Base-by-base conservation (phyloP, 2,113 vertebrate genomes). In the Actinemys pallida region DNA sequence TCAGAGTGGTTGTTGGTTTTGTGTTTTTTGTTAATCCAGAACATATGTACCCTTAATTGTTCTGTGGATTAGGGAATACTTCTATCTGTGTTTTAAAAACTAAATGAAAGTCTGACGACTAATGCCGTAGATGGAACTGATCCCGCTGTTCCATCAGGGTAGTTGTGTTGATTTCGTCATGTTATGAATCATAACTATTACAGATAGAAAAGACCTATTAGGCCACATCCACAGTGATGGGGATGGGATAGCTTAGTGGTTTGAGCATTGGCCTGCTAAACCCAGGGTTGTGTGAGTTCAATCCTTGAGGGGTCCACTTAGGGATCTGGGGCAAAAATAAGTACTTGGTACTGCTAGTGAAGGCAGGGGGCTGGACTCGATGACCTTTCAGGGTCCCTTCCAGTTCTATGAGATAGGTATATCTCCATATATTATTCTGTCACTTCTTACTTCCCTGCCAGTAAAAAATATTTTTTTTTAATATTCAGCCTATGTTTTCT, bases 101-200 rank as follows among this genome's bases (percentile, higher is more conserved):
- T 0, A 76, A 89, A 81, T 88, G 45, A 94, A 59, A 59, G 57
- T 59, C 57, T 59, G 12, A 31, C 8, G 52, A 87, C 50, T 39
- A 25, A 49, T 89, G 93, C 59, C 19, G 5, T 62, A 13, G 10
- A 39, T 16, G 87, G 39, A 93, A 45, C 8, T n/a, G 31, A 10
- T 84, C 45, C 11, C 27, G 5, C 0, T 1, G 31, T 83, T 4
- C 76, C 29, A 3, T 90, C 35, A 79, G 87, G 83, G 52, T 90
- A 91, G 49, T 0, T 0, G 39, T 52, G 42, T 35, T 90, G 47
- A 6, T 25, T 93, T 91, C 56, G 90, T 39, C 31, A 19, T 65
- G 35, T 0, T 0, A 72, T 72, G 25, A 76, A 0, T 53, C 83
- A 1, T 59, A 35, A 86, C 86, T 81, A n/a, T 79, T 2, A 42